Conservation (phyloP, 2,113 vertebrate genomes). For the Henicopernis longicauda region DNA sequence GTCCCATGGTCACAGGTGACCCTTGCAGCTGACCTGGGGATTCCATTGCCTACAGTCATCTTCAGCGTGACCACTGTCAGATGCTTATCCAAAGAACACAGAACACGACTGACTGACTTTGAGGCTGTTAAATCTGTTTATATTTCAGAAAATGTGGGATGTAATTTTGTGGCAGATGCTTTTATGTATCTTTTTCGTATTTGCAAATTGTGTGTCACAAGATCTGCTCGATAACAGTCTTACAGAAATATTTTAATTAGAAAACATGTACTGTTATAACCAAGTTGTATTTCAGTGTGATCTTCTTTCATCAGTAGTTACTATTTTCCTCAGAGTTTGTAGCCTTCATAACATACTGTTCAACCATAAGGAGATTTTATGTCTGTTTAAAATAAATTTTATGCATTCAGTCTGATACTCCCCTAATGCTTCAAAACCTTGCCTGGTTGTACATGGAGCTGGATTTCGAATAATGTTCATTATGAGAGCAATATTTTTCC, state of each 20-base stretch:
- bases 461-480: background rate
- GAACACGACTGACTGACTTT: background rate
- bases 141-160: background rate
- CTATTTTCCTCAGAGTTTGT: background rate
- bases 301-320: background rate
- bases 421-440: background rate
- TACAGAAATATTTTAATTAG: background rate
- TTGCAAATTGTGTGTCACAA: background rate
- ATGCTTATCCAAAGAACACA: background rate
- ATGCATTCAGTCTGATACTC: background rate
- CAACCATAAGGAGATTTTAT: background rate
- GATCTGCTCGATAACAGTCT: background rate
- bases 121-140: background rate
- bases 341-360: background rate
- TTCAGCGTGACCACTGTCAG: fast-evolving
- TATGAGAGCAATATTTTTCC: background rate
- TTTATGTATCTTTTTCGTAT: background rate
- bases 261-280: background rate
- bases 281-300: background rate
- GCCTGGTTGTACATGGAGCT: background rate
- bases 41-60: background rate
- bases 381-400: background rate
- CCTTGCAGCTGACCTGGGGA: background rate
- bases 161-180: background rate
- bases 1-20: background rate